phyloP scores from a whole-genome alignment of 2,888 invertebrate species.

The Pilophorus perplexus region DNA sequence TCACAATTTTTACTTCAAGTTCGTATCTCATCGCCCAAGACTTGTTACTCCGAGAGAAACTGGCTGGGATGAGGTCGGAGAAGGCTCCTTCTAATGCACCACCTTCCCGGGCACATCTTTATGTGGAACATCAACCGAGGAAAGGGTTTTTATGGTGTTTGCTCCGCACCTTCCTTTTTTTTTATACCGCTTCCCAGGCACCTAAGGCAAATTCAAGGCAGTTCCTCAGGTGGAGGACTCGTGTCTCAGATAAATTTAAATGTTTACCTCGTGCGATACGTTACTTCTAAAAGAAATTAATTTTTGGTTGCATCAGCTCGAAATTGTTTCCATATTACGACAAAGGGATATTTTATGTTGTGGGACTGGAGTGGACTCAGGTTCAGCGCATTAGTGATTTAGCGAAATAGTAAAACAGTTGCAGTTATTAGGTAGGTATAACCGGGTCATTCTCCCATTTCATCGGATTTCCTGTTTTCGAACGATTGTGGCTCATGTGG shows the following conservation, averaged over 20 bases:
- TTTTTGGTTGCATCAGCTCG: no score
- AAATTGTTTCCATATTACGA: no score
- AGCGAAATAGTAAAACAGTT: no score
- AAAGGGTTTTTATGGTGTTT: conserved; percentile 10
- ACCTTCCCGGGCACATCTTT: conserved; percentile 19
- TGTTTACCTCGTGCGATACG: no score
- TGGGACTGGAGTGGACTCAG: no score
- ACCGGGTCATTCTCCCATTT: no score
- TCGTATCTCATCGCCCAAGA: conserved; percentile 12
- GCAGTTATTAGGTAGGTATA: no score
- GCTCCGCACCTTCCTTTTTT: background rate
- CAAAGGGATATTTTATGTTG: no score
- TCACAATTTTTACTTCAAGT: conserved; percentile 8
- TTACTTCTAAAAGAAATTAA: no score
- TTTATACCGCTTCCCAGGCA: background rate
- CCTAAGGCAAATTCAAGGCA: background rate
- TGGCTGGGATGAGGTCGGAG: background rate
- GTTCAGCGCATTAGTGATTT: no score
- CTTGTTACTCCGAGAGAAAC: conserved; percentile 14
- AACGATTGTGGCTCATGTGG: no score
- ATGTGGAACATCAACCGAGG: conserved; percentile 9
- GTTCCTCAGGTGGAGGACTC: background rate
- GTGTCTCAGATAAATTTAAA: conserved; percentile 1
- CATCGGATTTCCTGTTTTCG: no score
- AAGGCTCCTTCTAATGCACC: conserved; percentile 8